A percentile compares a stretch with the other conserved stretches of the same genome.
phyloP scores from a whole-genome alignment of 2,797 vertebrate genomes.

The Hypotaenidia okinawae region DNA sequence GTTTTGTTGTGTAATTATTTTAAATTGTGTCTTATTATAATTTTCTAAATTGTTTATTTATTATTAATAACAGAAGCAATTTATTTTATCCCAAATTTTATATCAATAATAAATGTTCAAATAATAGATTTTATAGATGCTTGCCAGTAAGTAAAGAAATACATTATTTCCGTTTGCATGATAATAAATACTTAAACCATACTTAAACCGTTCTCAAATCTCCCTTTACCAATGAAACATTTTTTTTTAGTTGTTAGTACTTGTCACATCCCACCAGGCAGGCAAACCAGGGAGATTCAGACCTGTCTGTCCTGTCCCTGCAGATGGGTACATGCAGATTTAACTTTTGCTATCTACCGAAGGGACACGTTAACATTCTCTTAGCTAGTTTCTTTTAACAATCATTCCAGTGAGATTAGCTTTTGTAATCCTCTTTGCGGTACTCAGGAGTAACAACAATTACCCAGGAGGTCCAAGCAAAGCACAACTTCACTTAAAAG shows the following conservation, averaged over 20 bases:
- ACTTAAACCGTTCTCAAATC: background rate
- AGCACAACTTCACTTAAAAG: too few relatives aligned
- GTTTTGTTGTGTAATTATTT: background rate
- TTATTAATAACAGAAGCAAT: background rate
- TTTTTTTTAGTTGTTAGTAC: background rate
- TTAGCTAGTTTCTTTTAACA: too few relatives aligned
- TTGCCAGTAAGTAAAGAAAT: background rate
- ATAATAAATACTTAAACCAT: background rate
- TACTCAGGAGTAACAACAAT: too few relatives aligned
- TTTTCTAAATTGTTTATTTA: background rate
- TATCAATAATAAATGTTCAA: background rate
- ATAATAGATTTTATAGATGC: background rate
- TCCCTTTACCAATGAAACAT: fast-evolving
- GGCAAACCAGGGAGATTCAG: too few relatives aligned
- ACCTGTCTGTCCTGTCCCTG: too few relatives aligned
- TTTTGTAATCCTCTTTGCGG: too few relatives aligned
- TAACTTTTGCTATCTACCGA: too few relatives aligned
- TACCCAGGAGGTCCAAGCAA: too few relatives aligned
- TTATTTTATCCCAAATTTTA: background rate
- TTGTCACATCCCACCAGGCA: background rate
- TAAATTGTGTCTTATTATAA: background rate
- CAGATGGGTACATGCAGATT: too few relatives aligned
- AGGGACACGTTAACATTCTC: too few relatives aligned
- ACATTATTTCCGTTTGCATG: background rate
- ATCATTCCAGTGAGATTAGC: too few relatives aligned